phyloP scores from a whole-genome alignment of 2,113 vertebrate genomes.

The Antennarius striatus region DNA sequence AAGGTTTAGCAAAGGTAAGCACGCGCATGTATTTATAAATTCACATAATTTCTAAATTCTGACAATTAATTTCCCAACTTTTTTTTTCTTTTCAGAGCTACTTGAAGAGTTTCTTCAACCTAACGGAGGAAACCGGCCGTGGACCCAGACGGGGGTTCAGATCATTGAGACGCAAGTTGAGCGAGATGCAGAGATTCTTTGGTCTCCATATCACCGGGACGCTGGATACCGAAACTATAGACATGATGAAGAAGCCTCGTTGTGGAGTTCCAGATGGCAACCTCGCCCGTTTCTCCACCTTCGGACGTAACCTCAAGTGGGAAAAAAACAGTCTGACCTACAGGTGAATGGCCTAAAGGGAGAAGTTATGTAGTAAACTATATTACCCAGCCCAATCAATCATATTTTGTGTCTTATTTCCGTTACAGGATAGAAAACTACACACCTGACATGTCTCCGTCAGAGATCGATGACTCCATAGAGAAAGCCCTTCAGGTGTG shows the following conservation, averaged over 20 bases:
- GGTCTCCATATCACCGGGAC: constrained; percentile 79
- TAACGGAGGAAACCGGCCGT: constrained; percentile 49
- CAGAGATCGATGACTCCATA: constrained; percentile 80
- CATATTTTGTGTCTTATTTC: not conserved
- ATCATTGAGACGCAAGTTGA: constrained; percentile 66
- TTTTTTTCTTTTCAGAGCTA: constrained; percentile 59
- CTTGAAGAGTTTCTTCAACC: constrained; percentile 74
- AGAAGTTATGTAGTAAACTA: no score
- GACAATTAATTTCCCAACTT: not conserved
- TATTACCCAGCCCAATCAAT: no score
- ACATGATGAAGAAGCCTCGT: constrained; percentile 81
- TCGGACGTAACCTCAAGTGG: constrained; percentile 79
- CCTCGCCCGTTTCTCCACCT: constrained; percentile 64
- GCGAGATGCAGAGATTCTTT: constrained; percentile 87
- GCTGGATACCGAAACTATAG: constrained; percentile 75
- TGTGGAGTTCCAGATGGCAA: constrained; percentile 84
- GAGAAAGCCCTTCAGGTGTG: constrained; percentile 83
- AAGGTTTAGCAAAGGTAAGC: constrained; percentile 70
- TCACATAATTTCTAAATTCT: no score
- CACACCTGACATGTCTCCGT: constrained; percentile 77
- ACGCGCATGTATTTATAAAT: not conserved
- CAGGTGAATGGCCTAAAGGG: constrained; percentile 75
- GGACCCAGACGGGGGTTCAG: constrained; percentile 2
- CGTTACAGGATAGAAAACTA: constrained; percentile 85
- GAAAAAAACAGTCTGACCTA: constrained; percentile 81